Evolutionary conservation across 2,797 vertebrate species (phyloP), one percentile per base, ranked within the genome.

Genomic region (Urophycis tenuis): DNA sequence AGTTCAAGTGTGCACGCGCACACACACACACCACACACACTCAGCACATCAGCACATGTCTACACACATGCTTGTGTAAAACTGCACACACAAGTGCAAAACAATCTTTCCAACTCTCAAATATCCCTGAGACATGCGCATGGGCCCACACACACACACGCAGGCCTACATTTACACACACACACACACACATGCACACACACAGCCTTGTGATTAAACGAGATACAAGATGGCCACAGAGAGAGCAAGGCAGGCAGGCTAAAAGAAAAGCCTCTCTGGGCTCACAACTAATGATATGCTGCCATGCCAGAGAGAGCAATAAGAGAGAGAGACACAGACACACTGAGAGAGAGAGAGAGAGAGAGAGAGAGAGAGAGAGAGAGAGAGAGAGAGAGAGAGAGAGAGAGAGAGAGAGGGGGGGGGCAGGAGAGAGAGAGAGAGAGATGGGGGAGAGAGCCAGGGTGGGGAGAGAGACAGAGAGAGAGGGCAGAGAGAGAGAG

Each of bases 201-300:
- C 22, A 79, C 14, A 41, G 22, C 5, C 72, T 36, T 75, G 75
- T 9, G 67, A 33, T 30, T 67, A 78, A 82, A 77, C 39, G 70
- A 32, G 75, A 85, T 30, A 80, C 29, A 80, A 82, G 81, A 82
- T 82, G 79, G 31, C 64, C 29, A 64, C 32, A 64, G 74, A 85
- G 81, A 86, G 35, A 33, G 74, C 75, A 72, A 80, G 74, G 80
- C 75, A 83, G 80, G 73, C 78, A 73, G 80, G 81, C 76, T 80
- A 80, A 87, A 87, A 90, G 84, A 77, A 87, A 88, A 87, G 86
- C 83, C 83, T 83, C 79, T 85, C 78, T 84, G 82, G 87, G 86
- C 80, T 84, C 85, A 83, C 80, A 90, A 77, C 82, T 88, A 87
- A 88, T 88, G 82, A 90, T 85, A 85, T 88, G 81, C 84, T 86